Percentiles rank a stretch among this genome's conserved stretches.
Conservation (phyloP, 2,888 invertebrate genomes). For the Spicauda simplicius region DNA sequence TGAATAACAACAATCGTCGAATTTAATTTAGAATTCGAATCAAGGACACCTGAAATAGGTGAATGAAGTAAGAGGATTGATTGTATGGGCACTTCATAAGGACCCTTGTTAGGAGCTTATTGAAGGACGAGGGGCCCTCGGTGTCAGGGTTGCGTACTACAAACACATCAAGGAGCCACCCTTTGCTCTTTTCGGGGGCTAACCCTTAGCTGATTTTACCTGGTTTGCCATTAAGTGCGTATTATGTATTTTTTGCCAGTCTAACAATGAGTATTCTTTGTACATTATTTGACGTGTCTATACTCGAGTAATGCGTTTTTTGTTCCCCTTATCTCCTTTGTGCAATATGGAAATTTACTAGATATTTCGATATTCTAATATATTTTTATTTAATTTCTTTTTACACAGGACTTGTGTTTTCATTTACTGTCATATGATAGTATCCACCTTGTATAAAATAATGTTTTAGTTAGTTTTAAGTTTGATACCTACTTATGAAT, state of each 20-base stretch:
- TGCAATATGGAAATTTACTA: constrained; percentile 32
- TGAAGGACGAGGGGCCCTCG: constrained; percentile 72
- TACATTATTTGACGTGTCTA: constrained; percentile 31
- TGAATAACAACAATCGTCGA: constrained; percentile 71
- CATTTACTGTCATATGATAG: no score
- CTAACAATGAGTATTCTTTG: constrained; percentile 48
- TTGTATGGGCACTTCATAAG: constrained; percentile 66
- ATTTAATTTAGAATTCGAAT: constrained; percentile 73
- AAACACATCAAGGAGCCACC: constrained; percentile 62
- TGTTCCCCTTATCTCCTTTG: constrained; percentile 31
- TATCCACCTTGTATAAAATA: no score
- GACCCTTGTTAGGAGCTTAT: constrained; percentile 76
- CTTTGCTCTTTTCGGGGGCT: constrained; percentile 79
- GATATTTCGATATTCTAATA: neutral
- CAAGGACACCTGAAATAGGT: constrained; percentile 78
- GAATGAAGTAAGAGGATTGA: constrained; percentile 64
- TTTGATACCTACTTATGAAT: no score
- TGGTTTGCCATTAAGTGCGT: constrained; percentile 54
- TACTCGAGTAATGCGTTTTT: constrained; percentile 24
- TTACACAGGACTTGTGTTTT: no score
- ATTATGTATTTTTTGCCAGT: constrained; percentile 53
- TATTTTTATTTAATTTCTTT: no score
- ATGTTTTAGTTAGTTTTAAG: no score
- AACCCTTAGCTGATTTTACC: constrained; percentile 64
- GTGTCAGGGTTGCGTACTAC: constrained; percentile 63